Evolutionary conservation across 30 jellyfish, hydroid and myxozoan species (phyloP).

Genomic region (Clytia hemisphaerica): DNA sequence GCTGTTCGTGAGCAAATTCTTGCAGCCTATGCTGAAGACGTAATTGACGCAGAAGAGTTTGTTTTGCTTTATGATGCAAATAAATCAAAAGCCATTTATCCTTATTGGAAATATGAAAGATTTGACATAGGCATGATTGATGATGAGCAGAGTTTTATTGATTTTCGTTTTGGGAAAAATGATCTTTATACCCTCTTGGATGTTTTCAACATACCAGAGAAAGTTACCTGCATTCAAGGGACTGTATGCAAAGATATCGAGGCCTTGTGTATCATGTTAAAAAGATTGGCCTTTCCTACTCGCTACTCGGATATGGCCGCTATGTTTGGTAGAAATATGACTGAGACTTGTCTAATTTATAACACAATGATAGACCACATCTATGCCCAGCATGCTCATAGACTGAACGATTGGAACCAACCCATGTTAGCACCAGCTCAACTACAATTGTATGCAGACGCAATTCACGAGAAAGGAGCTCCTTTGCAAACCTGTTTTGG

Average conservation of each 20-base stretch:
- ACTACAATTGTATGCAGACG: constrained; percentile 28
- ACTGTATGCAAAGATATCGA: constrained; percentile 2
- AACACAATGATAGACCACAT: constrained; percentile 34
- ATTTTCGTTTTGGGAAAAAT: constrained; percentile 4
- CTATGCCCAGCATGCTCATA: constrained; percentile 11
- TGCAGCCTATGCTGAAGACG: neutral
- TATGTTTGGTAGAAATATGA: neutral
- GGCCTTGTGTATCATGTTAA: constrained; percentile 16
- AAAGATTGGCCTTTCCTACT: constrained; percentile 11
- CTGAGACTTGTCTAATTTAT: constrained; percentile 51
- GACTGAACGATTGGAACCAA: constrained; percentile 33
- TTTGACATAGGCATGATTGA: constrained; percentile 2
- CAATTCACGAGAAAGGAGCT: constrained; percentile 38
- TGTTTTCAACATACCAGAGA: neutral
- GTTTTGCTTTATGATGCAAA: constrained; percentile 4
- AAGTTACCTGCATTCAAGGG: constrained; percentile 3
- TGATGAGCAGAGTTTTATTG: neutral
- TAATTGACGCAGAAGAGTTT: constrained; percentile 10
- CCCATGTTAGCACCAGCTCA: constrained; percentile 28
- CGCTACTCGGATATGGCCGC: constrained; percentile 7
- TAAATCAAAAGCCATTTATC: constrained; percentile 18
- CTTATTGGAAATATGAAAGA: constrained; percentile 3
- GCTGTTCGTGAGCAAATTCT: constrained; percentile 1
- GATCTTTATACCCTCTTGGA: neutral
- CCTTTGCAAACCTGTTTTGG: constrained; percentile 46